These are phyloP conservation scores for Steatocranus sp. DNA, from an alignment of 2,797 vertebrate genomes.

Conservation along the genomic window DNA sequence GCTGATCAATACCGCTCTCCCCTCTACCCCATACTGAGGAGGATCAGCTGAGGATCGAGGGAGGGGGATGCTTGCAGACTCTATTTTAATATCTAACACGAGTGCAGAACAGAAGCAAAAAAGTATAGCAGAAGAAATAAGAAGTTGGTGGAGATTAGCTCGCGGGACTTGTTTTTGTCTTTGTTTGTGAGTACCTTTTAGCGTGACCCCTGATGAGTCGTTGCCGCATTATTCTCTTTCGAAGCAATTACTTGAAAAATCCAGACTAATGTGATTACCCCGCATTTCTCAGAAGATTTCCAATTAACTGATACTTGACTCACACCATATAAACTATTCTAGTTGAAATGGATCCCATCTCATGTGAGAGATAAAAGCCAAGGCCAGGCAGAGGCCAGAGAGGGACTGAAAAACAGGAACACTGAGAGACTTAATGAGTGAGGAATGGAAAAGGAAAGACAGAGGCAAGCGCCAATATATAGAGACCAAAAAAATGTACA, in stretches of 20 bases:
- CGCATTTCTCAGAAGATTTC: slow-evolving; percentile 52
- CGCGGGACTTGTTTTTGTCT: slow-evolving; percentile 23
- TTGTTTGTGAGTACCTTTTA: slow-evolving; percentile 40
- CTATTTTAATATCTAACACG: not conserved
- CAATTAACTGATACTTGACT: slow-evolving; percentile 60
- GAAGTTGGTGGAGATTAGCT: not conserved
- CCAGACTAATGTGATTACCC: slow-evolving; percentile 54
- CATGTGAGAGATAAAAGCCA: slow-evolving; percentile 50
- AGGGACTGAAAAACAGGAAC: slow-evolving; percentile 36
- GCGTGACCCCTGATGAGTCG: slow-evolving; percentile 21
- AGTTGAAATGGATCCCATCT: slow-evolving; percentile 51
- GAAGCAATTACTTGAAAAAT: slow-evolving; percentile 58
- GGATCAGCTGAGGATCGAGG: not conserved
- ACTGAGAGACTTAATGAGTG: slow-evolving; percentile 46
- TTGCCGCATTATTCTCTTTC: slow-evolving; percentile 11
- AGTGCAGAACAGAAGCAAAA: slow-evolving; percentile 15
- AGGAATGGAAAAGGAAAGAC: slow-evolving; percentile 8
- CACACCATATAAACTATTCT: slow-evolving; percentile 36
- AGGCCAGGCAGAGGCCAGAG: slow-evolving; percentile 43
- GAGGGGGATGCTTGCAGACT: slow-evolving; percentile 4
- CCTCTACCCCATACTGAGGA: slow-evolving; percentile 4
- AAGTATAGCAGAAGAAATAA: not conserved
- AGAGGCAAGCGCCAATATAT: not conserved
- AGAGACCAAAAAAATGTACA: slow-evolving; percentile 19
- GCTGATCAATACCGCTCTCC: slow-evolving; percentile 49